phyloP scores from a whole-genome alignment of 1,140 invertebrate genomes.

The Drosophila quadrilineata region DNA sequence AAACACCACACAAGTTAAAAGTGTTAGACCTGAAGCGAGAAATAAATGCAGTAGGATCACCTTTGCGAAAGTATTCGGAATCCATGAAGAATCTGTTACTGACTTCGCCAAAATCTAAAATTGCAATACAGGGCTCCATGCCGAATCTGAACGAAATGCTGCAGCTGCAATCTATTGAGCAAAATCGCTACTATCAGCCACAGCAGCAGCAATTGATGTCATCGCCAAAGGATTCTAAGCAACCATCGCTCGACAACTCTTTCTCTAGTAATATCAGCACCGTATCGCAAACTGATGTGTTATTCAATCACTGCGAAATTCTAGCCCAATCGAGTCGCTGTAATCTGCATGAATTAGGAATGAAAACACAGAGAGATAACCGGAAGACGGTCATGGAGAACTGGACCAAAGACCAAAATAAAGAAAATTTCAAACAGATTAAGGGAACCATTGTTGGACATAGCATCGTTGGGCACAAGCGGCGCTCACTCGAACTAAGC shows the following conservation, averaged over 20 bases:
- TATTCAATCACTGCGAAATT: constrained; percentile 75
- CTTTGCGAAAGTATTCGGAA: constrained; percentile 72
- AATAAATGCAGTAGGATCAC: constrained; percentile 67
- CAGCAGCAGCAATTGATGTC: constrained; percentile 21
- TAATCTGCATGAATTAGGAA: constrained; percentile 71
- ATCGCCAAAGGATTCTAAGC: neutral
- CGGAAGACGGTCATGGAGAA: constrained; percentile 18
- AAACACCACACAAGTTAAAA: neutral
- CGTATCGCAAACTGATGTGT: constrained; percentile 53
- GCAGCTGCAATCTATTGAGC: constrained; percentile 68
- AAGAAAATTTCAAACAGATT: neutral
- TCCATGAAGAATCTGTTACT: constrained; percentile 75
- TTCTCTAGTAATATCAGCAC: constrained; percentile 50
- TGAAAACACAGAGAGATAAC: constrained; percentile 34
- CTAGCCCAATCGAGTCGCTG: constrained; percentile 77
- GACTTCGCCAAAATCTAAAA: constrained; percentile 50
- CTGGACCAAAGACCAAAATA: neutral
- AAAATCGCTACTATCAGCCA: constrained; percentile 75
- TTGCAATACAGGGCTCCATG: constrained; percentile 75
- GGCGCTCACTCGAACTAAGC: constrained; percentile 62
- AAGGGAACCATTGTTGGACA: constrained; percentile 2
- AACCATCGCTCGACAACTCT: constrained; percentile 42
- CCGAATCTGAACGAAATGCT: constrained; percentile 79
- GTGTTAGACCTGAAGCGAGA: constrained; percentile 56
- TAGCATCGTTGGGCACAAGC: constrained; percentile 49